Base-by-base conservation (phyloP, 2,113 vertebrate species). In the Macheiramphus alcinus region DNA sequence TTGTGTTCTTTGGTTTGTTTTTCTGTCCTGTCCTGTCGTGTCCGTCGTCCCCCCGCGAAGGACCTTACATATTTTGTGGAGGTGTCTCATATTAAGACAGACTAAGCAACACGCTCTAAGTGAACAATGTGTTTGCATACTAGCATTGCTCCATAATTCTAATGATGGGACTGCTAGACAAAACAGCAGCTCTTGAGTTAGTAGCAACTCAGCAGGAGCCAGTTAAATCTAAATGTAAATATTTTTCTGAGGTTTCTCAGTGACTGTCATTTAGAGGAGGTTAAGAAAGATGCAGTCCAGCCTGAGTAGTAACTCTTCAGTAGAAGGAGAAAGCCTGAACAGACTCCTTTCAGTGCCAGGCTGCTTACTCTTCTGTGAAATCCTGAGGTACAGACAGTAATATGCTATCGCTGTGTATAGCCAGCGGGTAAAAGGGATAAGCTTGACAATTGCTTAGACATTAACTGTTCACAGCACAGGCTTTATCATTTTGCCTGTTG, bases 221-320 rank as follows among this genome's bases (percentile, higher is more conserved):
- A 72, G 78, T 82, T 89, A 87, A 71, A 72, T 59, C 34, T 76
- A 47, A 71, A 91, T 42, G 70, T 94, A 96, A 91, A 85, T 94
- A 80, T 85, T 91, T 89, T 86, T 65, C 91, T 62, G 62, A 90
- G 73, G 43, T 90, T 96, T 80, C 52, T 89, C 21, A 79, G 73
- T 79, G 80, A 71, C 80, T 96, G 8, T 68, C 10, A 11, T 47
- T 95, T 85, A 56, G 65, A 40, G 87, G 78, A 93, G 52, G 43
- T 79, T 91, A 48, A 75, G 84, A 84, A 79, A 55, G 55, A 67
- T 27, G 34, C 32, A 2, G 0, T 48, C 58, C 36, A 87, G 73
- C 48, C 47, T 22, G 43, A 68, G 22, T 1, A 14, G 45, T 80
- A 61, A 34, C 61, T 70, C 32, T 50, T 71, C 52, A 78, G 38